phyloP scores from a whole-genome alignment of 2,888 invertebrate species.

The Stegana nigrithorax region DNA sequence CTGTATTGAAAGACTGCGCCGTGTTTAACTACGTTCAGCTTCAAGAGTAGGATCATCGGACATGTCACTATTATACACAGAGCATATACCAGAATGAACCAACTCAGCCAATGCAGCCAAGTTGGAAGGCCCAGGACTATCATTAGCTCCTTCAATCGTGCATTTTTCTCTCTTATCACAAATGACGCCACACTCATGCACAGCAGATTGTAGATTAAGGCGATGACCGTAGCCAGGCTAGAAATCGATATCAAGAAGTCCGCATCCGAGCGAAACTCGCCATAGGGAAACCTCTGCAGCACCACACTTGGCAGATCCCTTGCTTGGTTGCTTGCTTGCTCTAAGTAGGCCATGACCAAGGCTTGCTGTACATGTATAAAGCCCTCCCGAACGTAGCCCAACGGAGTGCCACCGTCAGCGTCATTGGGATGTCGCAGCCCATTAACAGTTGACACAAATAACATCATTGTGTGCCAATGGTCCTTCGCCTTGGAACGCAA shows the following conservation, averaged over 20 bases:
- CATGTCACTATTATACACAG: constrained; percentile 73
- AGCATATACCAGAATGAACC: constrained; percentile 81
- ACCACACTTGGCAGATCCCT: constrained; percentile 48
- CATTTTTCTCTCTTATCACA: not conserved
- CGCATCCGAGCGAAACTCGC: not conserved
- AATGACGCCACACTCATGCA: not conserved
- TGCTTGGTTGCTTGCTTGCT: constrained; percentile 16
- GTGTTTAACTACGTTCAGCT: constrained; percentile 63
- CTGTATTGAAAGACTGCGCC: constrained; percentile 69
- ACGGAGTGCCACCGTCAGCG: constrained; percentile 71
- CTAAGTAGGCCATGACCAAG: constrained; percentile 65
- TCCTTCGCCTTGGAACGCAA: constrained; percentile 50
- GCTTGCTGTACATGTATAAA: constrained; percentile 74
- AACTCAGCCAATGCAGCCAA: constrained; percentile 85
- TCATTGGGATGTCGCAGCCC: constrained; percentile 69
- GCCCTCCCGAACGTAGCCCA: constrained; percentile 70
- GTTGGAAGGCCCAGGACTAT: constrained; percentile 87
- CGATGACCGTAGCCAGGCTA: not conserved
- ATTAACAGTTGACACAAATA: not conserved
- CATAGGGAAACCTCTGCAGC: constrained; percentile 44
- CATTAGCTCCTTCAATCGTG: constrained; percentile 78
- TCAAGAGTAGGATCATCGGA: constrained; percentile 71
- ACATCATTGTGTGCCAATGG: constrained; percentile 42
- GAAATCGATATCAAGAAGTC: not conserved
- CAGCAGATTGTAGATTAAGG: not conserved